phyloP scores from a whole-genome alignment of 2,888 invertebrate species.

The Xylophagus ater region DNA sequence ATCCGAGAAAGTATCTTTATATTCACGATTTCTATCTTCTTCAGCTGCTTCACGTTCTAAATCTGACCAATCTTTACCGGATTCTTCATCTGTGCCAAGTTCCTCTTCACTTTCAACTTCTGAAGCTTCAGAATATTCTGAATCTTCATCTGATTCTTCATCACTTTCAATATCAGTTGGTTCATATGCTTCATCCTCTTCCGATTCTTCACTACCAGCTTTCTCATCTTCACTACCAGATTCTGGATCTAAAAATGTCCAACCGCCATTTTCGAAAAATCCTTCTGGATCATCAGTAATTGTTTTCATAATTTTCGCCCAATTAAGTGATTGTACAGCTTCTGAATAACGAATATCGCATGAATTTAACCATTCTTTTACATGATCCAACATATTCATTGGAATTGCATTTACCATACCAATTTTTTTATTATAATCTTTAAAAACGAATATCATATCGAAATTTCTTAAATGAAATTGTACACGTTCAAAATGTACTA shows the following conservation, averaged over 20 bases:
- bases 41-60: slow-evolving; percentile 91
- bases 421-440: slow-evolving; percentile 89
- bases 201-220: slow-evolving; percentile 48
- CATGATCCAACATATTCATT: slow-evolving; percentile 97
- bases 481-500: slow-evolving; percentile 98
- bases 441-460: slow-evolving; percentile 99
- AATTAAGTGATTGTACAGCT: slow-evolving; percentile 96
- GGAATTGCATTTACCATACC: slow-evolving; percentile 98
- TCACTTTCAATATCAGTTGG: slow-evolving; percentile 67
- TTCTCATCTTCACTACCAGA: slow-evolving; percentile 65
- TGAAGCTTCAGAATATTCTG: slow-evolving; percentile 82
- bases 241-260: slow-evolving; percentile 96
- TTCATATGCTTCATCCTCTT: slow-evolving; percentile 61
- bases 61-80: slow-evolving; percentile 99
- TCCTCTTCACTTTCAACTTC: slow-evolving; percentile 58
- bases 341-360: slow-evolving; percentile 96
- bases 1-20: slow-evolving; percentile 48
- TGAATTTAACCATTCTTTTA: slow-evolving; percentile 98
- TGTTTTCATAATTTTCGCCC: slow-evolving; percentile 99
- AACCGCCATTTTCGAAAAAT: slow-evolving; percentile 97
- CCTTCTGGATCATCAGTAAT: slow-evolving; percentile 97
- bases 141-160: slow-evolving; percentile 79
- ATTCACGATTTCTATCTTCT: slow-evolving; percentile 60
- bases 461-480: slow-evolving; percentile 98
- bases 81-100: slow-evolving; percentile 82